Conservation (phyloP, 1,140 invertebrate species). For the Diprion similis region DNA sequence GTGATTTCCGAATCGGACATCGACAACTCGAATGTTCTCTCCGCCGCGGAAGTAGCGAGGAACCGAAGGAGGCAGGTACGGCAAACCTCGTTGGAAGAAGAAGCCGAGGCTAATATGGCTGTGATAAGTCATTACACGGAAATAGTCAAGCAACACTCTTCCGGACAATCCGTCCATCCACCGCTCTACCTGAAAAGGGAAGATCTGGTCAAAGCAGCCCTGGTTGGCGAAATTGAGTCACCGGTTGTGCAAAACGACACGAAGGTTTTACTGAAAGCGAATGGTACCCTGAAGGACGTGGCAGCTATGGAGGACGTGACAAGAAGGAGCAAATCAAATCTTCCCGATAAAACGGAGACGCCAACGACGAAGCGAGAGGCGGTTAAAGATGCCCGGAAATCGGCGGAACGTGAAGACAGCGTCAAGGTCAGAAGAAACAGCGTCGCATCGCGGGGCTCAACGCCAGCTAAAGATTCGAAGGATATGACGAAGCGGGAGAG, state of each 20-base stretch:
- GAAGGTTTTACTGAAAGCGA: not conserved
- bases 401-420: constrained; percentile 12
- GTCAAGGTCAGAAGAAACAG: constrained; percentile 17
- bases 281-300: not conserved
- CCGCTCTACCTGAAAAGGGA: constrained; percentile 69
- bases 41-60: constrained; percentile 54
- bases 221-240: constrained; percentile 43
- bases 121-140: constrained; percentile 82
- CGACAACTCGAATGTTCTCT: constrained; percentile 45
- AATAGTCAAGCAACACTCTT: constrained; percentile 72
- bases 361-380: constrained; percentile 2
- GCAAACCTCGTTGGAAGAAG: constrained; percentile 56
- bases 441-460: constrained; percentile 30
- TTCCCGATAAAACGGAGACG: constrained; percentile 6
- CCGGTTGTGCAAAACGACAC: constrained; percentile 22
- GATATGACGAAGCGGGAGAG: constrained; percentile 7
- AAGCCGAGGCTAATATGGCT: constrained; percentile 65
- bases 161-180: constrained; percentile 53
- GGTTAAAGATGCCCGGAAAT: not conserved
- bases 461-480: constrained; percentile 29
- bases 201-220: constrained; percentile 68
- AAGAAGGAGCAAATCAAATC: constrained; percentile 1
- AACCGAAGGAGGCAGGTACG: constrained; percentile 51
- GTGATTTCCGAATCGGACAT: constrained; percentile 45
- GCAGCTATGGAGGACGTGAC: not conserved